Evolutionary conservation across 2,888 invertebrate genomes (phyloP).

Genomic region (Ceraclea dissimilis): DNA sequence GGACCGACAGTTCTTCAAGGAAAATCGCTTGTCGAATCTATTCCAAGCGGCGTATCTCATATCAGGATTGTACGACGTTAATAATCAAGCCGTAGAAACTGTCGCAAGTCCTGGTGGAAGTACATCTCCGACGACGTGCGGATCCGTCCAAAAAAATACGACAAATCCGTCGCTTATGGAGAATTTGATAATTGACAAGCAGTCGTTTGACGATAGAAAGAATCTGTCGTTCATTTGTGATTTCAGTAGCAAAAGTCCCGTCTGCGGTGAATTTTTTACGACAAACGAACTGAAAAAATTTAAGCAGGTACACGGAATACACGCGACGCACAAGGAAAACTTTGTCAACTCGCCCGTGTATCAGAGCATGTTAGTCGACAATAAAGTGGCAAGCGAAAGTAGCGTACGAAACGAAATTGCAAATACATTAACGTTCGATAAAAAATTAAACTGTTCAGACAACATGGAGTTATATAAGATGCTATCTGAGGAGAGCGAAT

Average conservation of each 20-base stretch:
- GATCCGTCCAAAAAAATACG: background rate
- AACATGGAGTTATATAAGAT: conserved; percentile 6
- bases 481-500: conserved; percentile 1
- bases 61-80: conserved; percentile 52
- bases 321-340: conserved; percentile 9
- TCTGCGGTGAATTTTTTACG: background rate
- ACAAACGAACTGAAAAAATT: conserved; percentile 1
- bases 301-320: conserved; percentile 8
- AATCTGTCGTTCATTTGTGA: conserved; percentile 19
- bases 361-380: conserved; percentile 1
- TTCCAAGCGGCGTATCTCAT: conserved; percentile 49
- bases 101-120: background rate
- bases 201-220: conserved; percentile 15
- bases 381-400: background rate
- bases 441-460: background rate
- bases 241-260: background rate
- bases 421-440: too few species aligned
- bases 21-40: conserved; percentile 8
- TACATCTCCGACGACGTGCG: background rate
- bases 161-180: conserved; percentile 8
- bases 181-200: conserved; percentile 11
- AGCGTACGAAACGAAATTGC: too few species aligned
- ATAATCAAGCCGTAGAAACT: background rate
- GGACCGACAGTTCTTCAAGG: conserved; percentile 17
- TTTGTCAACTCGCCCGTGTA: conserved; percentile 13